Evolutionary conservation across 2,888 invertebrate genomes (phyloP).

Genomic region (Dendrolimus pini): DNA sequence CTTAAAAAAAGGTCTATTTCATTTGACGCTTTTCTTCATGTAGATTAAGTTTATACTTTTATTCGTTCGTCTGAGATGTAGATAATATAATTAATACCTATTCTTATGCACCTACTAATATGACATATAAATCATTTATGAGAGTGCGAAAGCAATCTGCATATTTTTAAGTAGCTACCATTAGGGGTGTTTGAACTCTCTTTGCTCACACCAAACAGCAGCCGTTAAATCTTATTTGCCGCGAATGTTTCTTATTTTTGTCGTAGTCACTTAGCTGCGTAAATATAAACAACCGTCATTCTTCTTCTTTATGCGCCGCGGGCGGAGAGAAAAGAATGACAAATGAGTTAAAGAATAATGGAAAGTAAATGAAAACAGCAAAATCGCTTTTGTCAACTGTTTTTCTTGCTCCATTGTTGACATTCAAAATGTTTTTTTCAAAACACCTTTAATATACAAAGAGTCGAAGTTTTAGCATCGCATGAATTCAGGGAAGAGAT

Average conservation of each 20-base stretch:
- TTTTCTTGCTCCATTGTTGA: conserved; percentile 47
- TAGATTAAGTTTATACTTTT: too few species aligned
- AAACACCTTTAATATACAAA: conserved; percentile 30
- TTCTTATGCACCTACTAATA: too few species aligned
- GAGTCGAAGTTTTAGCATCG: conserved; percentile 31
- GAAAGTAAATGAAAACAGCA: conserved; percentile 71
- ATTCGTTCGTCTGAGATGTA: too few species aligned
- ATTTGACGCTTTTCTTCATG: too few species aligned
- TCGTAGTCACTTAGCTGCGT: conserved; percentile 55
- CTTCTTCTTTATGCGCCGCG: conserved; percentile 59
- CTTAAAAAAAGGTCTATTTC: too few species aligned
- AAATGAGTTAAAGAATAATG: conserved; percentile 71
- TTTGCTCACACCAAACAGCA: conserved; percentile 26
- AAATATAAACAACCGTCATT: conserved; percentile 65
- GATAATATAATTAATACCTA: too few species aligned
- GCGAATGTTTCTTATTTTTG: conserved; percentile 49
- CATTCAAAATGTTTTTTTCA: conserved; percentile 44
- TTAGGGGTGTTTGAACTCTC: conserved; percentile 7
- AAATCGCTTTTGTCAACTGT: conserved; percentile 67
- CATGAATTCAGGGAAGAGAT: conserved; percentile 33
- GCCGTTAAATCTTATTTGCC: conserved; percentile 34
- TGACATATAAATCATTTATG: too few species aligned
- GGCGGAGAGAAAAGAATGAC: conserved; percentile 63
- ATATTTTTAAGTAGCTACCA: too few species aligned
- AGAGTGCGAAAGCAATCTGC: too few species aligned